Base-by-base conservation (phyloP, 2,888 invertebrate genomes). In the Conomelus anceps region DNA sequence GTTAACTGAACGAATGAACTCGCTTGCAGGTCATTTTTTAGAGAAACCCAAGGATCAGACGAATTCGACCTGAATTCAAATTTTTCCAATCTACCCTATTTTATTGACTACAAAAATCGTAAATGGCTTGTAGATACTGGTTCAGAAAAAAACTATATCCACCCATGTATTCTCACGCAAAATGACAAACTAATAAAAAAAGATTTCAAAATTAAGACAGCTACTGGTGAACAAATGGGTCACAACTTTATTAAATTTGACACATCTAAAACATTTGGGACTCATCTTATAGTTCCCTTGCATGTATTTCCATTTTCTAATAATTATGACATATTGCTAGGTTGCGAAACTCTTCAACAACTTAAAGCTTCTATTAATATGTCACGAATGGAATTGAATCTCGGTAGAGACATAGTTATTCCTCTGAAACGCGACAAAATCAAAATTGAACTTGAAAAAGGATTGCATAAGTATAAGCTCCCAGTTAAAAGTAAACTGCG, bases 111-210 rank as follows among this genome's bases (percentile, higher is more conserved):
- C 13, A 85, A 89, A n/a, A 89, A 85, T 17, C 24, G 89, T 22
- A 89, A 89, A 85, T 85, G 89, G 89, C 23, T 89, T n/a, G 22
- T 89, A 24, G 89, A 89, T 86, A 89, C 89, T 6, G 89, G 89
- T 17, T 85, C 89, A 4, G 24, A 85, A 85, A 85, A 89, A 22
- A 89, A 89, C 24, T 89, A 89, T 29, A 26, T 89, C 23, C 23
- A 29, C 3, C 89, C 85, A 0, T 20, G 24, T 6, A 26, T 89
- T 17, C 22, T 89, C 9, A 3, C 22, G 4, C 24, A 23, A 3
- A 86, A 89, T n/a, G 23, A 22, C 23, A n/a, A 23, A 20, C 0
- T 23, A 9, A 26, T 85, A 9, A 89, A 89, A 85, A 85, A 89
- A 89, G 22, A 89, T 6, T 89, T 89, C 24, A 85, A 22, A 23